Percentiles rank a stretch among this genome's conserved stretches.
phyloP scores from a whole-genome alignment of 2,113 vertebrate species.

The Diadophis punctatus region DNA sequence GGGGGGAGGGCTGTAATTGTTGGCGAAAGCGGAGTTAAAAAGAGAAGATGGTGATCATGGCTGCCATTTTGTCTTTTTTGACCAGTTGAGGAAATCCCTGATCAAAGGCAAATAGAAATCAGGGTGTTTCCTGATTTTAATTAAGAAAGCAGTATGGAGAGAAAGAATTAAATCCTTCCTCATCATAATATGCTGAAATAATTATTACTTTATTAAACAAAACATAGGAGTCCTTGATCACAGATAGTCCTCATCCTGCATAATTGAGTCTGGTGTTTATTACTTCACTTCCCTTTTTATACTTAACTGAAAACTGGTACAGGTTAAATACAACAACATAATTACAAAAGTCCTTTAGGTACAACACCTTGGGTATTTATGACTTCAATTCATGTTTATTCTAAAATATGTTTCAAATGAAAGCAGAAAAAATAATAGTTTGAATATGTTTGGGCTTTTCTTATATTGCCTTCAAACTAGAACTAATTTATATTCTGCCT shows the following conservation, averaged over 20 bases:
- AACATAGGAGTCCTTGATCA: background rate
- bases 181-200: background rate
- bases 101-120: background rate
- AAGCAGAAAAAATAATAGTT: constrained; percentile 12
- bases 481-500: constrained; percentile 19
- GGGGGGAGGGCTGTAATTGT: background rate
- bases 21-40: background rate
- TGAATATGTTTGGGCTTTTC: constrained; percentile 30
- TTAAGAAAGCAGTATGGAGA: background rate
- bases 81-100: background rate
- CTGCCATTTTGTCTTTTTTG: background rate
- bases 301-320: background rate
- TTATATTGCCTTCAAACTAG: constrained; percentile 29
- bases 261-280: background rate
- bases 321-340: background rate
- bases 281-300: background rate
- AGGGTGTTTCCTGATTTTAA: background rate
- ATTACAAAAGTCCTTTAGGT: constrained; percentile 18
- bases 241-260: background rate
- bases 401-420: background rate
- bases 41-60: background rate
- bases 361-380: background rate
- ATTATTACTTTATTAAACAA: background rate
- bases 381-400: background rate
- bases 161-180: background rate